Evolutionary conservation across 2,888 invertebrate species (phyloP).

Genomic region (Agrilus biguttatus): DNA sequence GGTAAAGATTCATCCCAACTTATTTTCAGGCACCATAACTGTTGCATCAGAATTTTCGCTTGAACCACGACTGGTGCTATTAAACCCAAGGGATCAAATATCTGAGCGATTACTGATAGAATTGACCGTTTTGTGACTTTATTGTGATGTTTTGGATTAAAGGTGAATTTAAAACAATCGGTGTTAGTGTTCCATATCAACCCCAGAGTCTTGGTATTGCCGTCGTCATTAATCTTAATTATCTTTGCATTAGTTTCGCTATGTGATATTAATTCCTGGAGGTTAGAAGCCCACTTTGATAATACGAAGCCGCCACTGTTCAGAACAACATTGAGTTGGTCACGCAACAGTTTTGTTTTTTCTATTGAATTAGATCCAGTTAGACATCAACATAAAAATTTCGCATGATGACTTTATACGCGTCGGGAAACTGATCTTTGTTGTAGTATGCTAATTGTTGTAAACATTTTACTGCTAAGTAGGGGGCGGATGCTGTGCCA

Average conservation of each 20-base stretch:
- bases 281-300: slow-evolving; percentile 2
- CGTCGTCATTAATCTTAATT: neutral
- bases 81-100: neutral
- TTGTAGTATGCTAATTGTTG: slow-evolving; percentile 1
- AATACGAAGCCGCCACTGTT: neutral
- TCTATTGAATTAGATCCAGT: neutral
- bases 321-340: neutral
- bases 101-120: neutral
- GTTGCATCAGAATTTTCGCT: neutral
- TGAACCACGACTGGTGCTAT: neutral
- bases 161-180: neutral
- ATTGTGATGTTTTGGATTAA: neutral
- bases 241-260: neutral
- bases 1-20: neutral
- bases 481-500: slow-evolving; percentile 3
- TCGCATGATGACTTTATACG: slow-evolving; percentile 5
- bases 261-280: neutral
- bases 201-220: neutral
- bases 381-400: slow-evolving; percentile 18
- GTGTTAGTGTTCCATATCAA: neutral
- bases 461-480: slow-evolving; percentile 1
- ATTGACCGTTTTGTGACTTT: neutral
- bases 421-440: neutral
- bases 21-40: neutral
- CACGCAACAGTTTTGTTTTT: neutral